These are phyloP conservation scores for Mormyrops boulengeri DNA, from an alignment of 2,797 vertebrate species.

Conservation along the genomic window DNA sequence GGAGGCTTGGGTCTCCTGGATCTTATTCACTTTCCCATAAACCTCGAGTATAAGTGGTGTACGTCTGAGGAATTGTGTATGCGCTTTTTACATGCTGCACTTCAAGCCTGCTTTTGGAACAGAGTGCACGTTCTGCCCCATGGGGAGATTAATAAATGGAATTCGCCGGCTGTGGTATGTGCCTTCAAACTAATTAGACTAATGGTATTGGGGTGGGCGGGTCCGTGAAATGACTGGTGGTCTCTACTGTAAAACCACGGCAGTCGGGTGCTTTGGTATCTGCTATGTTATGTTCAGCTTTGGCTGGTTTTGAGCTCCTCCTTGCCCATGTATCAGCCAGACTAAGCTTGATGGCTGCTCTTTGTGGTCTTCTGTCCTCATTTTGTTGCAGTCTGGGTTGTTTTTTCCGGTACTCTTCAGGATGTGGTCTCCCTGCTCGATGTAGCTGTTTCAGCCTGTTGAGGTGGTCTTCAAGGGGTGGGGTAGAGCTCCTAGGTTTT, in stretches of 20 bases:
- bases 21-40: not conserved
- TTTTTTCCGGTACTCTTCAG: not conserved
- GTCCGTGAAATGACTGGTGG: not conserved
- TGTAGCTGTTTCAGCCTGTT: not conserved
- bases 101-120: not conserved
- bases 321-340: not conserved
- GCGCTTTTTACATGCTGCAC: not conserved
- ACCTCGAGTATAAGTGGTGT: not conserved
- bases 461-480: not conserved
- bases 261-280: not conserved
- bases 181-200: slow-evolving; percentile 2
- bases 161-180: not conserved
- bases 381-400: not conserved
- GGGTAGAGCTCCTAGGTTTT: not conserved
- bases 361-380: not conserved
- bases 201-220: not conserved
- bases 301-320: not conserved
- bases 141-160: slow-evolving; percentile 28
- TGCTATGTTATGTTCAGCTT: not conserved
- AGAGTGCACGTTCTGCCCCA: slow-evolving; percentile 11
- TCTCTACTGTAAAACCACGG: not conserved
- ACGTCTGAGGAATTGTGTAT: not conserved
- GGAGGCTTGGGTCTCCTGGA: not conserved
- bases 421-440: not conserved
- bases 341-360: not conserved